Conservation (phyloP, 1,140 invertebrate species). For the Delia radicum region DNA sequence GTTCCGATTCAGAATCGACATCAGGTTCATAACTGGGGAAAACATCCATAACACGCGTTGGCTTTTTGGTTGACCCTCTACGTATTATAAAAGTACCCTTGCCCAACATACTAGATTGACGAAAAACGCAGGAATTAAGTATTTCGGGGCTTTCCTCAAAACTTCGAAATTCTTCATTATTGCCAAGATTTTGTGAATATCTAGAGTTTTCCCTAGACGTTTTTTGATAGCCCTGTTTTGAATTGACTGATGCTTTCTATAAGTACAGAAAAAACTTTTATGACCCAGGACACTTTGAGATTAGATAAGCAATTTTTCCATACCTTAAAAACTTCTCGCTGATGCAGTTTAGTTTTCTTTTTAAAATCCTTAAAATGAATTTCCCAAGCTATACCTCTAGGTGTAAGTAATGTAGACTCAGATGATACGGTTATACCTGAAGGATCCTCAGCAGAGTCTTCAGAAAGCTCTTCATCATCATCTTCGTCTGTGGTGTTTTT, state of each 20-base stretch:
- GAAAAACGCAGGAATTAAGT: slow-evolving; percentile 24
- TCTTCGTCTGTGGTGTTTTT: slow-evolving; percentile 27
- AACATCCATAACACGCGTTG: slow-evolving; percentile 26
- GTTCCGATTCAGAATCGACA: slow-evolving; percentile 24
- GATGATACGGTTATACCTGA: slow-evolving; percentile 58
- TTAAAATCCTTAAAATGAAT: slow-evolving; percentile 63
- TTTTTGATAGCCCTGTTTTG: neutral
- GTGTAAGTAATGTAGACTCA: slow-evolving; percentile 61
- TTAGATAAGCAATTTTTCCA: neutral
- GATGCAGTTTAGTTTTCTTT: slow-evolving; percentile 33
- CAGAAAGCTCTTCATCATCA: slow-evolving; percentile 64
- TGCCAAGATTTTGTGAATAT: neutral
- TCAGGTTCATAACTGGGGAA: slow-evolving; percentile 17
- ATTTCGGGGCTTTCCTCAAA: slow-evolving; percentile 10
- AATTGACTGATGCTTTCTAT: neutral
- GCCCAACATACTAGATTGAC: slow-evolving; percentile 43
- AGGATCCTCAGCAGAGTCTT: slow-evolving; percentile 76
- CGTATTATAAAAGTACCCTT: slow-evolving; percentile 51
- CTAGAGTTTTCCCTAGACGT: neutral
- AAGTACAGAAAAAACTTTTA: neutral
- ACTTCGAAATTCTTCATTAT: slow-evolving; percentile 19
- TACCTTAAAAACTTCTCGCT: slow-evolving; percentile 4
- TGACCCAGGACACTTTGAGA: neutral
- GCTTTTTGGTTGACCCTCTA: slow-evolving; percentile 35
- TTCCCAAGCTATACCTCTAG: slow-evolving; percentile 80